These are phyloP conservation scores for Zosterops pallidus DNA, from an alignment of 2,113 vertebrate species.

Conservation along the genomic window DNA sequence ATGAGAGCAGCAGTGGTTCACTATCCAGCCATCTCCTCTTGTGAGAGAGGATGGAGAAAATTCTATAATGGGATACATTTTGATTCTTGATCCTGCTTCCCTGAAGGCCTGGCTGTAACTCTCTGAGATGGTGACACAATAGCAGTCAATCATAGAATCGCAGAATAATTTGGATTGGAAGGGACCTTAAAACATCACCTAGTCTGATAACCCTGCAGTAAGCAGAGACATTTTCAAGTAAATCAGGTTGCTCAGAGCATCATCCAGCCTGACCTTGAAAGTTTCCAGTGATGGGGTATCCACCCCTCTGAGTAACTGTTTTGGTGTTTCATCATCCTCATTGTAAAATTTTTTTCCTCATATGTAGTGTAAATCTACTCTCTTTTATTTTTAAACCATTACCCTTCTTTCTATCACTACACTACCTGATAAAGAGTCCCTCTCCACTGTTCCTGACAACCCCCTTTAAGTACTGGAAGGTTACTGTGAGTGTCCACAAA, in stretches of 20 bases:
- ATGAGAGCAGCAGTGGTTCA: background rate
- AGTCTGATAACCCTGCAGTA: background rate
- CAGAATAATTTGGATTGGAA: background rate
- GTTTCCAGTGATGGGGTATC: background rate
- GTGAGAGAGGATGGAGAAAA: background rate
- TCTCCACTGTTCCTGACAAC: background rate
- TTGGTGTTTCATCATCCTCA: fast-evolving
- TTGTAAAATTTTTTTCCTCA: background rate
- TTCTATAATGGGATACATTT: background rate
- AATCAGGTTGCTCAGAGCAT: background rate
- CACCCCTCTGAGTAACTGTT: background rate
- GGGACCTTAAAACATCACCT: background rate
- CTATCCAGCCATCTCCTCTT: background rate
- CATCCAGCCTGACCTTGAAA: background rate
- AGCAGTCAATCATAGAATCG: background rate
- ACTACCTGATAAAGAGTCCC: background rate
- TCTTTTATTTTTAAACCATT: background rate
- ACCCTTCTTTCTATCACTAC: background rate
- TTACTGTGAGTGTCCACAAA: background rate
- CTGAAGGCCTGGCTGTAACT: background rate
- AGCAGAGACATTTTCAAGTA: background rate
- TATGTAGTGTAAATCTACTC: background rate
- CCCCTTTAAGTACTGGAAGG: background rate
- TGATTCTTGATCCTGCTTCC: background rate
- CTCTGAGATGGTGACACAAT: background rate